Percentiles rank a stretch among this genome's conserved stretches.
These are phyloP conservation scores for Gadopsis marmoratus DNA, from an alignment of 2,797 vertebrate genomes.

Conservation along the genomic window DNA sequence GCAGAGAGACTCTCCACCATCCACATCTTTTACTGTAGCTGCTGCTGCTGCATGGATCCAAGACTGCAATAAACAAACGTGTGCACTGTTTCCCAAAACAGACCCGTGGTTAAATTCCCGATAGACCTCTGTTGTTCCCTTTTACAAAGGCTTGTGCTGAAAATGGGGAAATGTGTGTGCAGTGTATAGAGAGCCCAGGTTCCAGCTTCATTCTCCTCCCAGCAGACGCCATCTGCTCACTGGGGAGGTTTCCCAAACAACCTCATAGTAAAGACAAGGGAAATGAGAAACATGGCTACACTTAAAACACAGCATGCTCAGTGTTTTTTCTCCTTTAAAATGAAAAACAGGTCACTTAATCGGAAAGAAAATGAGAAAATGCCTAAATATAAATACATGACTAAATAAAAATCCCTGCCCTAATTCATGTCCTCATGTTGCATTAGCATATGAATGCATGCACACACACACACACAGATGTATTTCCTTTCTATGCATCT, in stretches of 20 bases:
- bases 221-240: constrained; percentile 85
- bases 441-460: neutral
- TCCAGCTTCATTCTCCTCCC: constrained; percentile 77
- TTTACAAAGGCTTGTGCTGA: constrained; percentile 63
- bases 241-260: constrained; percentile 81
- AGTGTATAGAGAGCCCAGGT: constrained; percentile 68
- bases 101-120: constrained; percentile 72
- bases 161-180: constrained; percentile 59
- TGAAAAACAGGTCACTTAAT: constrained; percentile 38
- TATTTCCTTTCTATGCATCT: neutral
- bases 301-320: constrained; percentile 53
- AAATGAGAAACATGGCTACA: constrained; percentile 63
- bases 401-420: constrained; percentile 2
- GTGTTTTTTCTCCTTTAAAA: constrained; percentile 25
- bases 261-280: constrained; percentile 68
- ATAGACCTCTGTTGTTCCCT: constrained; percentile 64
- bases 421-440: neutral
- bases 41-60: constrained; percentile 50
- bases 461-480: neutral
- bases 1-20: constrained; percentile 50
- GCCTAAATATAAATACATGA: constrained; percentile 22
- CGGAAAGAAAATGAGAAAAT: constrained; percentile 19
- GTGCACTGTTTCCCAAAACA: constrained; percentile 72
- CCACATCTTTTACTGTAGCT: constrained; percentile 55
- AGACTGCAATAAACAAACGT: constrained; percentile 71